Evolutionary conservation across 2,888 invertebrate species (phyloP).

Genomic region (Unio pictorum): DNA sequence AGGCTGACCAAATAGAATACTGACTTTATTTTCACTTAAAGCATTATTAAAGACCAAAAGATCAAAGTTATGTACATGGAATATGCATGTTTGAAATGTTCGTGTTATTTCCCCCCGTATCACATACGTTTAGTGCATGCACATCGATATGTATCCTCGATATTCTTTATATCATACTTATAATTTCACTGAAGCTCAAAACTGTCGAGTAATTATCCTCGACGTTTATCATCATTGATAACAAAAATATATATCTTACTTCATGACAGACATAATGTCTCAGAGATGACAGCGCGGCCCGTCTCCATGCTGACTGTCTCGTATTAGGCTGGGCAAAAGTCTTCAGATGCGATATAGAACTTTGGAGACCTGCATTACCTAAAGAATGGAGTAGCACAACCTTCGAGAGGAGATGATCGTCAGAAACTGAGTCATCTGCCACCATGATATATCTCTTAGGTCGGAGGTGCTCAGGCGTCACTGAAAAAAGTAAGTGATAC

Average conservation of each 20-base stretch:
- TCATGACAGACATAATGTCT: conserved; percentile 45
- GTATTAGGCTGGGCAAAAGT: conserved; percentile 43
- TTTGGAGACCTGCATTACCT: conserved; percentile 47
- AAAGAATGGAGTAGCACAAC: conserved; percentile 45
- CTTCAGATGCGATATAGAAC: conserved; percentile 38
- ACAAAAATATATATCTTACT: conserved; percentile 18
- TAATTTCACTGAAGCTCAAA: too few relatives aligned
- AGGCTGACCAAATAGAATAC: too few relatives aligned
- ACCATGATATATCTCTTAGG: conserved; percentile 22
- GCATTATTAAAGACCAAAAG: too few relatives aligned
- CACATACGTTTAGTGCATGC: background rate
- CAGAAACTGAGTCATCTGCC: conserved; percentile 15
- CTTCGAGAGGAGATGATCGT: conserved; percentile 42
- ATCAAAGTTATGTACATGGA: too few relatives aligned
- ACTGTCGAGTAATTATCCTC: too few relatives aligned
- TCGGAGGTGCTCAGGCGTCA: conserved; percentile 6
- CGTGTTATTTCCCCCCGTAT: too few relatives aligned
- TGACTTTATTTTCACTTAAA: too few relatives aligned
- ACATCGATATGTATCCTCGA: too few relatives aligned
- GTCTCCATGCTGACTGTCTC: conserved; percentile 40
- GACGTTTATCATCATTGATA: too few relatives aligned
- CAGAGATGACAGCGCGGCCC: conserved; percentile 44
- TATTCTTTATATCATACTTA: too few relatives aligned
- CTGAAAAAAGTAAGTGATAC: background rate
- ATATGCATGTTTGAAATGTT: too few relatives aligned